These are phyloP conservation scores for Coboldia fuscipes DNA, from an alignment of 1,140 invertebrate species.

Conservation along the genomic window DNA sequence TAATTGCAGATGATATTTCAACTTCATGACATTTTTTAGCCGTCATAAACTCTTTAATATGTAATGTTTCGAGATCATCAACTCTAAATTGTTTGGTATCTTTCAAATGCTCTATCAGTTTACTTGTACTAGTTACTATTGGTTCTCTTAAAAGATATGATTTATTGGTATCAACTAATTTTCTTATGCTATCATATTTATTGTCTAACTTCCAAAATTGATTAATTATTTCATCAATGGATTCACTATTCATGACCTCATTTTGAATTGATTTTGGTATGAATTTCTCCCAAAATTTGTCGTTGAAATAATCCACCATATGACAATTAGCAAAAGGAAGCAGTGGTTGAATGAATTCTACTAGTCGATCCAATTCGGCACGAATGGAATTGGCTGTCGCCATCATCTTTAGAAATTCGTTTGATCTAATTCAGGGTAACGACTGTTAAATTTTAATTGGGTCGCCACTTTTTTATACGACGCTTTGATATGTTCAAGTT, in stretches of 20 bases:
- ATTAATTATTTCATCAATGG: conserved; percentile 17
- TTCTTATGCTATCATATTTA: no score
- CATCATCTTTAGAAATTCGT: conserved; percentile 22
- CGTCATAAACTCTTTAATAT: conserved; percentile 43
- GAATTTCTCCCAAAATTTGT: conserved; percentile 38
- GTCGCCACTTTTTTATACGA: conserved; percentile 44
- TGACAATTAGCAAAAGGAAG: conserved; percentile 48
- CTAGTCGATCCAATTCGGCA: conserved; percentile 26
- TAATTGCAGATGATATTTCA: conserved; percentile 8
- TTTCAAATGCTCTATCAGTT: conserved; percentile 6
- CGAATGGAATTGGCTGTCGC: conserved; percentile 3
- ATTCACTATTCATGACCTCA: conserved; percentile 24
- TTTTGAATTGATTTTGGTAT: conserved; percentile 28
- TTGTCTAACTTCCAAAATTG: conserved; percentile 22
- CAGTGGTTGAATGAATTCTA: conserved; percentile 31
- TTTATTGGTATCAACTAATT: no score
- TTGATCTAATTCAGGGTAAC: conserved; percentile 20
- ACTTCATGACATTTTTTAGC: conserved; percentile 72
- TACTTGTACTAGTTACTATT: neutral
- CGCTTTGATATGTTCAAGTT: conserved; percentile 34
- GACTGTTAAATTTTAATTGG: conserved; percentile 30
- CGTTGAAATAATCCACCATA: conserved; percentile 57
- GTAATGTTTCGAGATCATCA: conserved; percentile 14
- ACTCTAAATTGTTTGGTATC: conserved; percentile 10
- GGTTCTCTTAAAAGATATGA: no score